A percentile compares a stretch with the other conserved stretches of the same genome.
phyloP scores from a whole-genome alignment of 2,113 vertebrate genomes.

The Peromyscus maniculatus region DNA sequence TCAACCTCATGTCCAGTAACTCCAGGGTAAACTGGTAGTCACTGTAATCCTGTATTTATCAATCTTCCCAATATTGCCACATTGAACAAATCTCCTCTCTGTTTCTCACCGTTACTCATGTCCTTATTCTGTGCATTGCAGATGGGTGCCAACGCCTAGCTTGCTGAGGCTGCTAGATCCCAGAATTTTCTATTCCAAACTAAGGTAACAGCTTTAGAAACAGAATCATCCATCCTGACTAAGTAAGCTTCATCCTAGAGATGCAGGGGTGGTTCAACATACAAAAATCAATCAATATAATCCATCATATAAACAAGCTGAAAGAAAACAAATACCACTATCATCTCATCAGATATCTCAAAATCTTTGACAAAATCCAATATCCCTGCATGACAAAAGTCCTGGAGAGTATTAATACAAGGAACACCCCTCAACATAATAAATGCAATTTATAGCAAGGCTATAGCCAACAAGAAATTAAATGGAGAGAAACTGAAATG shows the following conservation, averaged over 20 bases:
- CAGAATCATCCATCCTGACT: background rate
- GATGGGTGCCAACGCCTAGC: background rate
- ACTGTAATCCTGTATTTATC: background rate
- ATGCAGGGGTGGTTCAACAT: background rate
- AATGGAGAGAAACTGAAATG: background rate
- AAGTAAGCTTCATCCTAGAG: background rate
- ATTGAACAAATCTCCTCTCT: background rate
- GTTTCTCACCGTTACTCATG: background rate
- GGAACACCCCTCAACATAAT: background rate
- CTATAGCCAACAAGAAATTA: background rate
- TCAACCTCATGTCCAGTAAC: background rate
- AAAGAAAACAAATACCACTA: background rate
- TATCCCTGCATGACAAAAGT: background rate
- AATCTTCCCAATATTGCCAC: background rate
- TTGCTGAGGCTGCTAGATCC: background rate
- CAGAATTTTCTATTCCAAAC: background rate
- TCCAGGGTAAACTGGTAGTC: background rate
- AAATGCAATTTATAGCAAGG: background rate
- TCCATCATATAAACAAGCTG: background rate
- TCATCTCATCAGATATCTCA: background rate
- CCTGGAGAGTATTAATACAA: background rate
- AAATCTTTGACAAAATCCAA: background rate
- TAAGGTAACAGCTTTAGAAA: background rate
- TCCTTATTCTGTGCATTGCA: background rate
- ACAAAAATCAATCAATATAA: background rate